Percentiles rank a stretch among this genome's conserved stretches.
Evolutionary conservation across 2,113 vertebrate genomes (phyloP).

Genomic region (Macquaria australasica): DNA sequence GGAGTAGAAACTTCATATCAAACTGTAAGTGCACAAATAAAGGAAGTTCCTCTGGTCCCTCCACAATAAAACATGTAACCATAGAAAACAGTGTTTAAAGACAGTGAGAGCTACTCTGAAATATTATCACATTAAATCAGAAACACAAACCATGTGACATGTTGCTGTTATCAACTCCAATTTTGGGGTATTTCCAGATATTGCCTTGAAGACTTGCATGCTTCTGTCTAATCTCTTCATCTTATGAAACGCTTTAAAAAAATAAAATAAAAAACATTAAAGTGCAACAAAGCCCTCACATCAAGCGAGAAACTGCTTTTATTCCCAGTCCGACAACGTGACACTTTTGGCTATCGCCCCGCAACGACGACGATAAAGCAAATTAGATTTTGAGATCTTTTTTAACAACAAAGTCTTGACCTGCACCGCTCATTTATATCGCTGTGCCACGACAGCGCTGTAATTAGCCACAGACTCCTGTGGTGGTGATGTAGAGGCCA

Average conservation of each 20-base stretch:
- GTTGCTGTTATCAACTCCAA: background rate
- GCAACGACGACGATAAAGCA: background rate
- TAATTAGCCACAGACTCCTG: slow-evolving; percentile 52
- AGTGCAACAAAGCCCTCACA: background rate
- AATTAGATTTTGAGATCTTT: slow-evolving; percentile 12
- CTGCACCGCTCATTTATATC: slow-evolving; percentile 8
- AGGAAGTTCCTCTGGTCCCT: background rate
- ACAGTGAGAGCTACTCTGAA: background rate
- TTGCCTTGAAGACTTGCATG: too few relatives aligned
- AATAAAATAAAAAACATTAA: background rate
- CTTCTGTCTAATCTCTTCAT: too few relatives aligned
- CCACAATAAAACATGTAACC: background rate
- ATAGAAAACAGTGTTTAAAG: background rate
- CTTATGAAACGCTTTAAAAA: background rate
- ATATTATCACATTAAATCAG: background rate
- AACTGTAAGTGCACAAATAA: background rate
- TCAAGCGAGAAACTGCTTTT: background rate
- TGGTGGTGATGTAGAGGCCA: slow-evolving; percentile 37
- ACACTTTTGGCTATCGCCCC: background rate
- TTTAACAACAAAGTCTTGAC: slow-evolving; percentile 20
- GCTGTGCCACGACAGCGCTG: background rate
- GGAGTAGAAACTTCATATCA: background rate
- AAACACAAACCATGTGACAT: background rate
- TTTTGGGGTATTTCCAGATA: background rate
- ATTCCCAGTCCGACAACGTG: background rate